Evolutionary conservation across 2,797 vertebrate species (phyloP), one percentile per base, ranked within the genome.

Genomic region (Tamandua tetradactyla): DNA sequence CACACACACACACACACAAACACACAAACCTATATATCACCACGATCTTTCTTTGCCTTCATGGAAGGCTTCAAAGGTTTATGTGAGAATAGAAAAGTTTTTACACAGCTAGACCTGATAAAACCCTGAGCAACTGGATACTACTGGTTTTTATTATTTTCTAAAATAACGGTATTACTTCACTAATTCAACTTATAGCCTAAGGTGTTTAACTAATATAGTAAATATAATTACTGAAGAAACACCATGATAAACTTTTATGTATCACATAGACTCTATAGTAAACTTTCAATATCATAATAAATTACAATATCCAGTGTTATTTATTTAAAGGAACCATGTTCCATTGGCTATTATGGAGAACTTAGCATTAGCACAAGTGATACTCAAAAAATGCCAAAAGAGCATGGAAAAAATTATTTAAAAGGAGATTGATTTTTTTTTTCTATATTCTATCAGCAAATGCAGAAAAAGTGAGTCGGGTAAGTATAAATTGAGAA

Each of bases 141-240:
- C 32, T 74, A 57, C 68, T 59, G 25, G 62, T 72, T 95, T 81
- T 85, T 69, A 80, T 68, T 66, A 68, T 78, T 27, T 55, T 94
- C 52, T 82, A 93, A 93, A 49, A 47, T 27, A 71, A 12, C 71
- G 71, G 62, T 23, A 89, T 80, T 83, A 86, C 22, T 86, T 96
- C 25, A 59, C 25, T 89, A 64, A 95, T 72, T 88, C 80, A 86
- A 91, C 30, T 88, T 75, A 82, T 25, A 89, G 62, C 80, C 47
- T 69, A 30, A 87, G 61, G 13, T 35, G 94, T 68, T 93, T 95
- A 94, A 83, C 30, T 76, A 86, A 61, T 57, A 92, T 47, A 94
- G 59, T 81, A 75, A 92, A 69, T 76, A 61, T 64, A 80, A 93
- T 80, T 94, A 89, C 25, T 69, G 7, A 87, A 90, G 15, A 93